These are phyloP conservation scores for Tuberolachnus salignus DNA, from an alignment of 2,888 invertebrate species.

Conservation along the genomic window DNA sequence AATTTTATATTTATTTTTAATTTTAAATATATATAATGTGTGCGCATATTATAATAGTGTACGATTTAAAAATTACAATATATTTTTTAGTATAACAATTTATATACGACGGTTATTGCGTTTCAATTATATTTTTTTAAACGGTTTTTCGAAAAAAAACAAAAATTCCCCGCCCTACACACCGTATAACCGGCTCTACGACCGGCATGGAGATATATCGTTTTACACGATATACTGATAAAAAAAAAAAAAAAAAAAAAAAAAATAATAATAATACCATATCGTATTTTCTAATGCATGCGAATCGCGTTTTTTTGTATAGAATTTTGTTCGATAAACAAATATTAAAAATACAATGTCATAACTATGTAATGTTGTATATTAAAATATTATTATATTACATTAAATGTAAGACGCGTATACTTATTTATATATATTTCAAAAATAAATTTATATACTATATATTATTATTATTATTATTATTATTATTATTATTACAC, in stretches of 20 bases:
- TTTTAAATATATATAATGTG: too few relatives aligned
- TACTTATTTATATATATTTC: too few relatives aligned
- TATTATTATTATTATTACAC: too few relatives aligned
- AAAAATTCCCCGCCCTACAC: constrained; percentile 6
- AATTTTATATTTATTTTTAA: too few relatives aligned
- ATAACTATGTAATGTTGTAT: too few relatives aligned
- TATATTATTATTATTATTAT: too few relatives aligned
- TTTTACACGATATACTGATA: neutral
- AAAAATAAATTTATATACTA: too few relatives aligned
- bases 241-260: neutral
- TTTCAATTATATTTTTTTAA: constrained; percentile 9
- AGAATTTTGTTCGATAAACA: neutral
- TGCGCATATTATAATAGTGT: too few relatives aligned
- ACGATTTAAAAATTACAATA: neutral
- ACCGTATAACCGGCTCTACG: too few relatives aligned
- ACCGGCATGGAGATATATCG: neutral
- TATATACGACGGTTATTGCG: neutral
- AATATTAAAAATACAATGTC: neutral
- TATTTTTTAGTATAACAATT: neutral
- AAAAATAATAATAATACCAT: neutral
- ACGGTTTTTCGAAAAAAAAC: neutral
- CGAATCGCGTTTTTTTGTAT: neutral
- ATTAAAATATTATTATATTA: neutral
- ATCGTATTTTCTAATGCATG: neutral
- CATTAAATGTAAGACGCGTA: too few relatives aligned